These are phyloP conservation scores for Leptinotarsa rubiginosa DNA, from an alignment of 2,888 invertebrate species.

Conservation along the genomic window DNA sequence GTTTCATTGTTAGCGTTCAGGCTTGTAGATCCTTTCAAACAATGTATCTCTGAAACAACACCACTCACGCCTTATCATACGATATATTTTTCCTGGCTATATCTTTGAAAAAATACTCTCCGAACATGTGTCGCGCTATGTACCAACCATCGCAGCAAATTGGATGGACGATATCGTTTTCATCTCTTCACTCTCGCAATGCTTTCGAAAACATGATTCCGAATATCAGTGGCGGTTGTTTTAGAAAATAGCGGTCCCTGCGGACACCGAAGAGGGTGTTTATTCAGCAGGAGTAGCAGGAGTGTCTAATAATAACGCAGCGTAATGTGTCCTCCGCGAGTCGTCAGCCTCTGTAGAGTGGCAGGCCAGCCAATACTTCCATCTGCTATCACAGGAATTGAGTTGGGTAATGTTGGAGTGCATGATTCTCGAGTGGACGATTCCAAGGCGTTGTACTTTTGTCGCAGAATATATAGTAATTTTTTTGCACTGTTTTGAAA, in stretches of 20 bases:
- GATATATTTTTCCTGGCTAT: neutral
- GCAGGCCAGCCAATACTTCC: conserved; percentile 35
- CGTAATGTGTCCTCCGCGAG: conserved; percentile 39
- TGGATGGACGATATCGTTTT: conserved; percentile 11
- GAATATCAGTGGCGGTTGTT: conserved; percentile 28
- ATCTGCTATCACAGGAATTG: conserved; percentile 33
- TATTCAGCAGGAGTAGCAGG: conserved; percentile 27
- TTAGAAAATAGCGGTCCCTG: conserved; percentile 27
- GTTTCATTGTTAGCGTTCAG: too few species aligned
- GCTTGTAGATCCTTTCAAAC: too few species aligned
- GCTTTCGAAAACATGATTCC: conserved; percentile 1
- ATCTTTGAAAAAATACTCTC: neutral
- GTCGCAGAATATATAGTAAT: neutral
- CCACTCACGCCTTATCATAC: too few species aligned
- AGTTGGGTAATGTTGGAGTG: conserved; percentile 31
- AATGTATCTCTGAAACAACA: too few species aligned
- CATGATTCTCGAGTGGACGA: neutral
- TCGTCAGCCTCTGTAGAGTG: conserved; percentile 30
- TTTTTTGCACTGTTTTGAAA: too few species aligned
- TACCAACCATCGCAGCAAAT: neutral
- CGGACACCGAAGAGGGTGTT: conserved; percentile 28
- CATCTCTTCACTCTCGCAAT: neutral
- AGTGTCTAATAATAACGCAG: conserved; percentile 37
- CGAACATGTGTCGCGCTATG: too few species aligned
- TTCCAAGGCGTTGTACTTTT: neutral